phyloP scores from a whole-genome alignment of 2,888 invertebrate species.

The Phytoseiulus persimilis region DNA sequence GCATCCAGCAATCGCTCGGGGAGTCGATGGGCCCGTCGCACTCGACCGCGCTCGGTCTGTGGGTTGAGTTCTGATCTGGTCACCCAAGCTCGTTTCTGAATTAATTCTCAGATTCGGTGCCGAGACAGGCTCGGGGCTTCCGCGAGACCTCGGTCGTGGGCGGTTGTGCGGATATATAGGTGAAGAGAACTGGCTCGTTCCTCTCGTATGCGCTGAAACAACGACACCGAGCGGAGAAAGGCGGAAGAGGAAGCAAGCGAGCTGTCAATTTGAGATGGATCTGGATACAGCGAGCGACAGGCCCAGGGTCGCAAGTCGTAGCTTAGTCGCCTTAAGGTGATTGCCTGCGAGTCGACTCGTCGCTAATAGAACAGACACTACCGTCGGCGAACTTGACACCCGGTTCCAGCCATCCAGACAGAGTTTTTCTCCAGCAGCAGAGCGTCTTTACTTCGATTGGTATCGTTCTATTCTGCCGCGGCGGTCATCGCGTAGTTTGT shows the following conservation, averaged over 20 bases:
- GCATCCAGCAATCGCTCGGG: too few relatives aligned
- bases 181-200: not conserved
- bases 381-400: not conserved
- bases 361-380: not conserved
- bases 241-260: not conserved
- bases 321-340: not conserved
- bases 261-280: constrained; percentile 5
- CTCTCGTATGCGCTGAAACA: not conserved
- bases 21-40: too few relatives aligned
- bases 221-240: not conserved
- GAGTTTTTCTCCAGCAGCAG: not conserved
- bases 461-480: not conserved
- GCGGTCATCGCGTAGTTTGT: not conserved
- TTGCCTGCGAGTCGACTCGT: not conserved
- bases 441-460: not conserved
- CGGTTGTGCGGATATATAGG: not conserved
- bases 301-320: not conserved
- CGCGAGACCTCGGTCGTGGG: not conserved
- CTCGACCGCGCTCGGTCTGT: too few relatives aligned
- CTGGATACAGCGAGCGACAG: not conserved
- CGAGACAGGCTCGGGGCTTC: too few relatives aligned
- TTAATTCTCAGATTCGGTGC: too few relatives aligned
- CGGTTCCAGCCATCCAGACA: not conserved
- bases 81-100: too few relatives aligned
- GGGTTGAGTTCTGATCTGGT: too few relatives aligned